Evolutionary conservation across 2,113 vertebrate genomes (phyloP).

Genomic region (Lagopus leucura): DNA sequence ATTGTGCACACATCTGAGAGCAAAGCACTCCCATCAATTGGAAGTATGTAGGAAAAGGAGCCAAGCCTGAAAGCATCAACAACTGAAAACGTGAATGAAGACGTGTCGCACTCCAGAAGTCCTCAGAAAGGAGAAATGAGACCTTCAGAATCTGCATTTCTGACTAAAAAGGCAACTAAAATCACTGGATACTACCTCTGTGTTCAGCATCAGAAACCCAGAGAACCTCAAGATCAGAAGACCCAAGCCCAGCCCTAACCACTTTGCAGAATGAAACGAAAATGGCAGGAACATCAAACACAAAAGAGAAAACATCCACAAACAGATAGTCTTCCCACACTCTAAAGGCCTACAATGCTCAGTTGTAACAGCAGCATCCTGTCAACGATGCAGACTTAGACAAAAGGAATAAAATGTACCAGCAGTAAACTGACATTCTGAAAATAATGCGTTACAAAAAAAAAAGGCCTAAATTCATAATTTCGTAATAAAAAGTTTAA

Average conservation of each 20-base stretch:
- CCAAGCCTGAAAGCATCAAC: not conserved
- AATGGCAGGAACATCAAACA: not conserved
- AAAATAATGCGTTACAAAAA: not conserved
- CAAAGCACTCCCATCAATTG: constrained; percentile 26
- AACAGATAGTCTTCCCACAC: not conserved
- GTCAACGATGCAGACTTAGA: not conserved
- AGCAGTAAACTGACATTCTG: not conserved
- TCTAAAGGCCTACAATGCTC: not conserved
- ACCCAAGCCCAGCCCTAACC: not conserved
- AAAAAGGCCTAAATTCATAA: not conserved
- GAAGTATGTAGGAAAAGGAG: not conserved
- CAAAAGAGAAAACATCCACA: not conserved
- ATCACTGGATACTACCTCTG: not conserved
- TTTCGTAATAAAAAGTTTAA: not conserved
- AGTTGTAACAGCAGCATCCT: not conserved
- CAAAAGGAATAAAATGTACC: not conserved
- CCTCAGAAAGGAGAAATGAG: not conserved
- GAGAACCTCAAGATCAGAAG: not conserved
- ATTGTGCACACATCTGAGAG: not conserved
- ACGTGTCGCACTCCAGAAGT: not conserved
- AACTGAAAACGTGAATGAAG: constrained; percentile 44
- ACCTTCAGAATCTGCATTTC: not conserved
- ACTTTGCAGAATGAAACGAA: not conserved
- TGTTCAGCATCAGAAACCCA: not conserved
- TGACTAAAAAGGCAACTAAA: not conserved